Evolutionary conservation across 2,113 vertebrate genomes (phyloP).

Genomic region (Phylloscopus whistleri): DNA sequence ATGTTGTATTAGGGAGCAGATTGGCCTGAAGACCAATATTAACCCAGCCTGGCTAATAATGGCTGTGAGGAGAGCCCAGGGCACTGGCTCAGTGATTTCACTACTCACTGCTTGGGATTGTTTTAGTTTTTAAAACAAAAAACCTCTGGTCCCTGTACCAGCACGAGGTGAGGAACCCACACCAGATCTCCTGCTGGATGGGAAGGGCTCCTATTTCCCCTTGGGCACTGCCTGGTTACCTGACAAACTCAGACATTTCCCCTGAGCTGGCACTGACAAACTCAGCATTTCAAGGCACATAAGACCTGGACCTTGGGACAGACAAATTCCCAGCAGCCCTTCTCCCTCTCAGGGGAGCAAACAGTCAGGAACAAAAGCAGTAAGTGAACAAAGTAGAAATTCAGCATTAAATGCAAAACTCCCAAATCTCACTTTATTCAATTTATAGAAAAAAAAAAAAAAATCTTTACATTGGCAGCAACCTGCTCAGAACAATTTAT

Average conservation of each 20-base stretch:
- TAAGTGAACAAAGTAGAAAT: background rate
- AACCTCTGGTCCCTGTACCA: background rate
- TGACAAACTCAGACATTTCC: background rate
- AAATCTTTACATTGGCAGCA: background rate
- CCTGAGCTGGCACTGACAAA: too few species aligned
- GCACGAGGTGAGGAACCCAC: rapidly evolving
- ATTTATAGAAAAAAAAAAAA: too few species aligned
- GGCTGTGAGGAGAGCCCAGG: background rate
- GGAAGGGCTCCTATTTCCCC: too few species aligned
- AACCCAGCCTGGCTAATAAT: background rate
- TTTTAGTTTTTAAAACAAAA: background rate
- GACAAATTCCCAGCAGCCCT: background rate
- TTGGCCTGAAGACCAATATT: background rate
- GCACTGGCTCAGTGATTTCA: background rate
- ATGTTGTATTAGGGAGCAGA: background rate
- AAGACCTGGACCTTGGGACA: background rate
- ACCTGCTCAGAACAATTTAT: background rate
- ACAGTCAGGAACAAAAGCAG: background rate
- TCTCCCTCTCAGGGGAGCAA: background rate
- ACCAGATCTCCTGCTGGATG: background rate
- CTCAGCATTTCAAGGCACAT: background rate
- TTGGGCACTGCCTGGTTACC: background rate
- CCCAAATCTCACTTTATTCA: background rate
- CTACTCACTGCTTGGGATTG: background rate
- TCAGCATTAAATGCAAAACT: background rate